A percentile compares a stretch with the other conserved stretches of the same genome.
These are phyloP conservation scores for Spatula versicolor DNA, from an alignment of 2,797 vertebrate genomes.

Conservation along the genomic window DNA sequence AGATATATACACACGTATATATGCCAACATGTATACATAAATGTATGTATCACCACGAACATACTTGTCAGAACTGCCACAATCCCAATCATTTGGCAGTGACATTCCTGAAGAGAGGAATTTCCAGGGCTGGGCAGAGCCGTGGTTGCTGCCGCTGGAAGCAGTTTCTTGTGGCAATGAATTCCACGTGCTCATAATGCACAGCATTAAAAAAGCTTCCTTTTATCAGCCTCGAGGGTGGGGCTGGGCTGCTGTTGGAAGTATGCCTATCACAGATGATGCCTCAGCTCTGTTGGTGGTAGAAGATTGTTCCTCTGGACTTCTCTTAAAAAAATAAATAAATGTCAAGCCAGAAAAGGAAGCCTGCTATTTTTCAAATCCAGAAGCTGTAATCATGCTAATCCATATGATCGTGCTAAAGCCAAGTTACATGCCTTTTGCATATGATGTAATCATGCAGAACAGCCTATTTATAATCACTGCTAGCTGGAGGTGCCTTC, in stretches of 20 bases:
- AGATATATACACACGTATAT: accelerated
- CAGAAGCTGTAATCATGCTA: constrained; percentile 50
- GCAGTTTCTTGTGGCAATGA: not conserved
- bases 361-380: constrained; percentile 65
- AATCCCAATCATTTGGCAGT: not conserved
- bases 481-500: not conserved
- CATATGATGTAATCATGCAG: constrained; percentile 33
- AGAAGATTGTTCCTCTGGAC: constrained; percentile 32
- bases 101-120: not conserved
- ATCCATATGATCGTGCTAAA: constrained; percentile 45
- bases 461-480: not conserved
- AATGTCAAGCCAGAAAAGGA: constrained; percentile 35
- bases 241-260: not conserved
- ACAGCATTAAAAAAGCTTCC: not conserved
- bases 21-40: accelerated
- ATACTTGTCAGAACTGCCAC: not conserved
- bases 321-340: constrained; percentile 63
- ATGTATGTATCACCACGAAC: not conserved
- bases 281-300: constrained; percentile 36
- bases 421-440: constrained; percentile 39
- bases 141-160: not conserved
- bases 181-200: not conserved
- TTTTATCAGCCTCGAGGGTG: not conserved
- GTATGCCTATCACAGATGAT: not conserved
- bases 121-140: not conserved